phyloP scores from a whole-genome alignment of 37 sponge, comb jelly and placozoan genomes.

The Beroe ovata region DNA sequence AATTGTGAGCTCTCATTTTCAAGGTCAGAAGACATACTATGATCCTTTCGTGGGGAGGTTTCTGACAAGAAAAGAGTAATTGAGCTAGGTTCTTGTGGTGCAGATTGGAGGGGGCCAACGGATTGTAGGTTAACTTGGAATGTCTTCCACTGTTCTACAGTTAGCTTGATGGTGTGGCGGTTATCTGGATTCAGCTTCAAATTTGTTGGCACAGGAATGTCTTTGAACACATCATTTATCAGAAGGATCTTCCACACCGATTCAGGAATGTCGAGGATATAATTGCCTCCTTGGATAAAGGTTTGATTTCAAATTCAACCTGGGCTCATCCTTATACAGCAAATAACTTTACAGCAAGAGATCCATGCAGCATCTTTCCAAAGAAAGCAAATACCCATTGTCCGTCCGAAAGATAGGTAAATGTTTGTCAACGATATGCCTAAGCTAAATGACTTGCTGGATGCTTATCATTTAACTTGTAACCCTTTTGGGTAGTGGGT shows the following conservation, averaged over 20 bases:
- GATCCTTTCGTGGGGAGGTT: background rate
- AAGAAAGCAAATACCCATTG: no score
- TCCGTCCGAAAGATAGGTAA: no score
- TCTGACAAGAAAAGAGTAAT: no score
- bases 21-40: slow-evolving; percentile 4
- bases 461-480: no score
- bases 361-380: no score
- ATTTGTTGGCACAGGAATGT: background rate
- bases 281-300: slow-evolving; percentile 16
- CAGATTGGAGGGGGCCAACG: background rate
- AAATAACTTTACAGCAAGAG: no score
- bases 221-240: background rate
- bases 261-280: background rate
- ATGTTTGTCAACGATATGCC: no score
- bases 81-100: no score
- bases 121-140: background rate
- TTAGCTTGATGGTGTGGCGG: slow-evolving; percentile 16
- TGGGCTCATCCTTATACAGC: no score
- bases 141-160: background rate
- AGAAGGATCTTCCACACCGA: background rate
- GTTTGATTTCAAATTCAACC: background rate
- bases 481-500: no score
- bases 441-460: no score
- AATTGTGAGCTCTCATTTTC: no score
- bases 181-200: background rate